These are phyloP conservation scores for Meteorus sp. DNA, from an alignment of 1,140 invertebrate genomes.

Conservation along the genomic window DNA sequence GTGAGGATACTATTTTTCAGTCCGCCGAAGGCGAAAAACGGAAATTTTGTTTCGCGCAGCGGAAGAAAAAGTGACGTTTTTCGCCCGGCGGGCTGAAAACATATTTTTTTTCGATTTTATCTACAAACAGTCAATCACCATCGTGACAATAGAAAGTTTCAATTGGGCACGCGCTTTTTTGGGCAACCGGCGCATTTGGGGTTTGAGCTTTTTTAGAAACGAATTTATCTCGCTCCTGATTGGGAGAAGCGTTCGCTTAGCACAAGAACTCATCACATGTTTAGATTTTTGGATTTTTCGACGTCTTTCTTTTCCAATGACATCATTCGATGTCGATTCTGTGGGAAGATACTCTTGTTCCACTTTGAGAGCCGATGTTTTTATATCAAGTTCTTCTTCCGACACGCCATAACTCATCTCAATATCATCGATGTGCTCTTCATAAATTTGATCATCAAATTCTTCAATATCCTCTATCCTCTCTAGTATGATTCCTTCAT, in stretches of 20 bases:
- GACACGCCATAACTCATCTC: constrained; percentile 11
- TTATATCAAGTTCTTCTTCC: constrained; percentile 10
- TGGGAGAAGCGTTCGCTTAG: constrained; percentile 50
- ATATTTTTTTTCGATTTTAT: too few relatives aligned
- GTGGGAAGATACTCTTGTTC: constrained; percentile 4
- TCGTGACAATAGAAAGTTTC: constrained; percentile 54
- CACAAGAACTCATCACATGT: constrained; percentile 27
- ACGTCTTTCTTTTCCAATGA: neutral
- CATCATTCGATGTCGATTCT: neutral
- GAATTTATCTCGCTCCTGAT: constrained; percentile 45
- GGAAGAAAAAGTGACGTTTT: too few relatives aligned
- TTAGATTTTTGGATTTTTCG: constrained; percentile 14
- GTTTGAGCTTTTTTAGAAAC: constrained; percentile 50
- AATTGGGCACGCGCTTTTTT: constrained; percentile 48
- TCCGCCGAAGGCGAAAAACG: too few relatives aligned
- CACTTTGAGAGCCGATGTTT: constrained; percentile 17
- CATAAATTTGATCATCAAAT: constrained; percentile 1
- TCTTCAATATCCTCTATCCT: constrained; percentile 1
- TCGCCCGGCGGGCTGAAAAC: too few relatives aligned
- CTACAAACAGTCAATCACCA: constrained; percentile 53
- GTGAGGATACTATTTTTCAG: too few relatives aligned
- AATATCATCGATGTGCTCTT: constrained; percentile 13
- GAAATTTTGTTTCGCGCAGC: too few relatives aligned
- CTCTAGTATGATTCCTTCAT: neutral
- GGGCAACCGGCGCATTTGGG: constrained; percentile 49